A percentile compares a stretch with the other conserved stretches of the same genome.
These are phyloP conservation scores for Dromaius novaehollandiae DNA, from an alignment of 2,113 vertebrate species.

Conservation along the genomic window DNA sequence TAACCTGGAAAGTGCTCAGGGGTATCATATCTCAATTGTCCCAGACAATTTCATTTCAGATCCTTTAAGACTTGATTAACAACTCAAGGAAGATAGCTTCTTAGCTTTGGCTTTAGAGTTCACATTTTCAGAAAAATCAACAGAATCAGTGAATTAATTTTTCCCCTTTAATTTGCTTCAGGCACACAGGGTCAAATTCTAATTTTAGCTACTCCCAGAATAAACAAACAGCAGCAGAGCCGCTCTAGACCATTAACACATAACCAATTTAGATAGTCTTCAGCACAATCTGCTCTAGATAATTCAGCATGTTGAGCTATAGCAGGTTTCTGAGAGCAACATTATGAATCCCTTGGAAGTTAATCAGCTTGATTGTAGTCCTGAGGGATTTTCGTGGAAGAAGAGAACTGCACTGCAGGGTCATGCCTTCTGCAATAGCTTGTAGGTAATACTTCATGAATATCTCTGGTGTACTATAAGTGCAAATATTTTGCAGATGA, in stretches of 20 bases:
- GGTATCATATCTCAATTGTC: background rate
- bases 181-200: conserved; percentile 7
- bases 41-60: background rate
- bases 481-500: background rate
- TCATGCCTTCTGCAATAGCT: background rate
- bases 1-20: background rate
- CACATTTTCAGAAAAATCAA: background rate
- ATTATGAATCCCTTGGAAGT: background rate
- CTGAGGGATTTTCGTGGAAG: background rate
- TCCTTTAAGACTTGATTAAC: background rate
- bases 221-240: conserved; percentile 5
- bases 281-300: conserved; percentile 8
- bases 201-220: conserved; percentile 44
- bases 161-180: conserved; percentile 2
- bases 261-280: conserved; percentile 29
- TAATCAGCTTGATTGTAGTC: background rate
- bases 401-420: background rate
- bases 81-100: background rate
- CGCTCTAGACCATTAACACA: background rate
- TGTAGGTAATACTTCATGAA: background rate
- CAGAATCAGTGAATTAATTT: background rate
- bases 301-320: background rate
- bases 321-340: background rate
- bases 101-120: background rate
- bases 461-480: background rate